Conservation (phyloP, 2,113 vertebrate genomes). For the Sarotherodon lohbergeri region DNA sequence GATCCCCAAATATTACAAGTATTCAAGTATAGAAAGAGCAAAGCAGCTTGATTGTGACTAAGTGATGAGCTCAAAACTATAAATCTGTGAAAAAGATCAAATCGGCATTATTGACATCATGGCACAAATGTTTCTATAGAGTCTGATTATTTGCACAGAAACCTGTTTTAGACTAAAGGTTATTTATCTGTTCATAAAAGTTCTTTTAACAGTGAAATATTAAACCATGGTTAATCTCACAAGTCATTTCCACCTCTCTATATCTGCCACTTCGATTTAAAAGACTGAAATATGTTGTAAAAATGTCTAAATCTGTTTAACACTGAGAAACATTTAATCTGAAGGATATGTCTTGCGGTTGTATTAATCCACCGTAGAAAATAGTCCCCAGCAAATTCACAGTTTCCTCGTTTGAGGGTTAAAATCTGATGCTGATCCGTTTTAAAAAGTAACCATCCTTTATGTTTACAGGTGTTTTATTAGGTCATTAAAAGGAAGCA, state of each 20-base stretch:
- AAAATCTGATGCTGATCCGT: background rate
- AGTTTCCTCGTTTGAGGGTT: background rate
- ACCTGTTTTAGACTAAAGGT: background rate
- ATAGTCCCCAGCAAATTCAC: background rate
- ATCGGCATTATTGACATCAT: background rate
- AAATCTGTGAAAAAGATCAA: background rate
- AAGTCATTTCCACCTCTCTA: too few species aligned
- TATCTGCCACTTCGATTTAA: background rate
- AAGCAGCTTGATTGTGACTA: accelerated
- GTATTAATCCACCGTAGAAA: background rate
- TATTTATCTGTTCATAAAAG: accelerated
- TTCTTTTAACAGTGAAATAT: background rate
- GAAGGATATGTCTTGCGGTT: background rate
- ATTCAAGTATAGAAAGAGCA: background rate
- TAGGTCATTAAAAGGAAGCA: background rate
- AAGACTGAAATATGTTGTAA: accelerated
- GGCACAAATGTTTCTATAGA: background rate
- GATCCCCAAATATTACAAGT: background rate
- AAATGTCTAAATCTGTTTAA: accelerated
- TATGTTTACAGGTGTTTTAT: background rate
- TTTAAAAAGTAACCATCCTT: background rate
- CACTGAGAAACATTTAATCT: background rate
- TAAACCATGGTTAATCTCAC: background rate
- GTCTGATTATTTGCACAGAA: background rate
- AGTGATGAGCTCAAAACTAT: background rate